Evolutionary conservation across 2,113 vertebrate genomes (phyloP), one percentile per base, ranked within the genome.

Genomic region (Hippopotamus amphibius): DNA sequence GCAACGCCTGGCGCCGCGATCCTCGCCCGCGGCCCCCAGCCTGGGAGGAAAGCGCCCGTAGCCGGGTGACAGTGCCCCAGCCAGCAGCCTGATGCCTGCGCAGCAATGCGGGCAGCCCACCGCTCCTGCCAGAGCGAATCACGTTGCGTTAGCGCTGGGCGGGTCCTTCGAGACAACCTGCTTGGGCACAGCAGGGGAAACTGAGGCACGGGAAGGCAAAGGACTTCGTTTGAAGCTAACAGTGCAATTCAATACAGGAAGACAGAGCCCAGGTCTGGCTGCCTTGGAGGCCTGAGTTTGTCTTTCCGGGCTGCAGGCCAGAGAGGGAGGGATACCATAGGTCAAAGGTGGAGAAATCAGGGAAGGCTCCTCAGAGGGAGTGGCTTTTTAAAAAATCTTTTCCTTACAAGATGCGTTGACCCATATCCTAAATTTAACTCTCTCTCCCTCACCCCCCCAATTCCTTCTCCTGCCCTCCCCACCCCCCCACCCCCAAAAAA

Each of bases 61-160:
- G 92, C 89, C 43, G 21, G 83, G 53, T 55, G 91, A 72, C 37
- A 2, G 30, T 48, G 65, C 63, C 92, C 93, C 28, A 59, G 69
- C 72, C 90, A 3, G 92, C 95, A 68, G 96, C 88, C 95, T 1
- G 82, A 12, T 93, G 79, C 63, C 94, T 97, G 94, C 97, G 97
- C 97, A 98, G 96, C 97, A 98, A 95, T 98, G 97, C 97, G 86
- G 97, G 95, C 91, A 92, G 82, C 93, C 91, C 95, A 95, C 91
- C 2, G 88, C 92, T 93, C 43, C 89, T 61, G 92, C 93, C 74
- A 14, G 82, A 93, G 72, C 92, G 79, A 93, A 97, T 98, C 97
- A 97, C 97, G 86, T 97, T 96, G 97, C 95, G 68, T 97, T 97
- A 92, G 97, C 93, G 83, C 92, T 93, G 97, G 97, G 96, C 97